Evolutionary conservation across 1,140 invertebrate genomes (phyloP).

Genomic region (Pinna nobilis): DNA sequence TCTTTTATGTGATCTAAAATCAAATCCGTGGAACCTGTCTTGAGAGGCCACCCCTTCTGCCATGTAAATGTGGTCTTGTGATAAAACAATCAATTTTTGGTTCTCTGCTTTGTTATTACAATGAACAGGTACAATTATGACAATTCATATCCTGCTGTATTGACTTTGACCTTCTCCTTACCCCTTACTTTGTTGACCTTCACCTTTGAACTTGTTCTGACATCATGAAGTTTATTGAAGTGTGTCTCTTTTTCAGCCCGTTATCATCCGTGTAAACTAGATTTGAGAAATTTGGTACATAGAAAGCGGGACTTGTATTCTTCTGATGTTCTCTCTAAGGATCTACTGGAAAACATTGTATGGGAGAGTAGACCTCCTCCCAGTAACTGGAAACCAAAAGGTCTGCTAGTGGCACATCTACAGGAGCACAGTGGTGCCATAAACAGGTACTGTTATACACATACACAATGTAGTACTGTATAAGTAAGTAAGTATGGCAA

Average conservation of each 20-base stretch:
- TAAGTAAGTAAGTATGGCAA: too few relatives aligned
- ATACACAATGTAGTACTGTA: too few relatives aligned
- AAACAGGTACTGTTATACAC: slow-evolving; percentile 80
- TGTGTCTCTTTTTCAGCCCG: slow-evolving; percentile 50
- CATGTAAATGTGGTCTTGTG: too few relatives aligned
- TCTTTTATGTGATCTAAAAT: too few relatives aligned
- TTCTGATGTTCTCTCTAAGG: slow-evolving; percentile 64
- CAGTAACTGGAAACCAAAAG: slow-evolving; percentile 86
- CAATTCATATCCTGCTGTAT: background rate
- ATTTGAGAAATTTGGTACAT: slow-evolving; percentile 83
- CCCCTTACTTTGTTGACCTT: background rate
- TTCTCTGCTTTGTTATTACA: background rate
- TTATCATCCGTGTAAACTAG: slow-evolving; percentile 82
- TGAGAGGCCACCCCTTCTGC: too few relatives aligned
- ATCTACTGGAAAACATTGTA: slow-evolving; percentile 62
- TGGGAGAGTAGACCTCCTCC: slow-evolving; percentile 71
- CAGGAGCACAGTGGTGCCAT: slow-evolving; percentile 90
- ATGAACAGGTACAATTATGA: background rate
- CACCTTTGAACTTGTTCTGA: background rate
- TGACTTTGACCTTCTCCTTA: background rate
- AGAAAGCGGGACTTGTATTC: slow-evolving; percentile 82
- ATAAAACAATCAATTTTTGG: slow-evolving; percentile 28
- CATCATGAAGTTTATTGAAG: background rate
- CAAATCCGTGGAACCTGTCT: too few relatives aligned
- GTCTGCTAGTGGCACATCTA: slow-evolving; percentile 90